phyloP scores from a whole-genome alignment of 2,888 invertebrate genomes.

The Peribatodes rhomboidaria region DNA sequence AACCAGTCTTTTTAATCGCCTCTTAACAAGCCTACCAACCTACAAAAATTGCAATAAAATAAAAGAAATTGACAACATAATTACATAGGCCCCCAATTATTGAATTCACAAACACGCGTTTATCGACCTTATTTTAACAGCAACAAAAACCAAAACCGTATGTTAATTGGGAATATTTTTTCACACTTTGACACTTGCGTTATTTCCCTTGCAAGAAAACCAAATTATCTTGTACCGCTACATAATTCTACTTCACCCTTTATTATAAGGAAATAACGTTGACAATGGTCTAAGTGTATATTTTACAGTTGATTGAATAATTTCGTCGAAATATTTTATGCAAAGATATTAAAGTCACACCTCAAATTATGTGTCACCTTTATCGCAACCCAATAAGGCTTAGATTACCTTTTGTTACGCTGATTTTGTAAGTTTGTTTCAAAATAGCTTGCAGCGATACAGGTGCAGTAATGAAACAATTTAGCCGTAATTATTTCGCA shows the following conservation, averaged over 20 bases:
- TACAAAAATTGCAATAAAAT: conserved; percentile 49
- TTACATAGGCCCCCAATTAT: conserved; percentile 52
- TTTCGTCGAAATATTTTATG: conserved; percentile 33
- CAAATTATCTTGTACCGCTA: conserved; percentile 1
- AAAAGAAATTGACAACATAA: conserved; percentile 64
- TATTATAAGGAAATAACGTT: conserved; percentile 1
- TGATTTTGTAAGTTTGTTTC: conserved; percentile 37
- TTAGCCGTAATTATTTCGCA: conserved; percentile 70
- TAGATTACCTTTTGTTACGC: conserved; percentile 1
- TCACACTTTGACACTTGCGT: conserved; percentile 42
- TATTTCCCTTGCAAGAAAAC: conserved; percentile 32
- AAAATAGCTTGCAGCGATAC: conserved; percentile 47
- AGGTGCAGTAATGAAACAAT: conserved; percentile 77
- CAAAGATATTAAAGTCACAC: conserved; percentile 17
- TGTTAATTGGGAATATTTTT: conserved; percentile 32
- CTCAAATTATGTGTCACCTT: neutral
- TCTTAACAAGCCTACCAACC: conserved; percentile 43
- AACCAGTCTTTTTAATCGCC: conserved; percentile 34
- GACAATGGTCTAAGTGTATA: conserved; percentile 13
- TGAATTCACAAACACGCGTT: conserved; percentile 37
- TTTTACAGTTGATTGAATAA: conserved; percentile 36
- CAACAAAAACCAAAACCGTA: conserved; percentile 41
- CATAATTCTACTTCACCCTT: neutral
- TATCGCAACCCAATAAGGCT: conserved; percentile 20
- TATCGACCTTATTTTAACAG: conserved; percentile 39